Evolutionary conservation across 2,888 invertebrate genomes (phyloP).

Genomic region (Leucophenga montana): DNA sequence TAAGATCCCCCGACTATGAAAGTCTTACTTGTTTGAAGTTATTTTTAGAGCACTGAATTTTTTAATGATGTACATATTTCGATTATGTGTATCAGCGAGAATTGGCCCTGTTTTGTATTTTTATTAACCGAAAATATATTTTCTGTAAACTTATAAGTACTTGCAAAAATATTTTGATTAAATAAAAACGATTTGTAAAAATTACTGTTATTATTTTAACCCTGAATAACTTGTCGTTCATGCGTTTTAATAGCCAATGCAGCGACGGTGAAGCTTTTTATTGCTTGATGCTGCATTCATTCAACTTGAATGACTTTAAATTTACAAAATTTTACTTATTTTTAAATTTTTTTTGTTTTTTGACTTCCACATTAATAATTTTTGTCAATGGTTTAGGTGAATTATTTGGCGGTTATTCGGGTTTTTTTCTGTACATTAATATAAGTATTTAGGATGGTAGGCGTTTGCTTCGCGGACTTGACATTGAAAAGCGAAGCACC

Average conservation of each 20-base stretch:
- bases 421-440: background rate
- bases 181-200: background rate
- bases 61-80: no score
- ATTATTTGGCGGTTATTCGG: background rate
- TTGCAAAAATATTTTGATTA: background rate
- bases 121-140: background rate
- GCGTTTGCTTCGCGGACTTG: slow-evolving; percentile 23
- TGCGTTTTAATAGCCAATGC: background rate
- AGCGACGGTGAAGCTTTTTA: background rate
- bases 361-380: background rate
- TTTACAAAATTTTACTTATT: slow-evolving; percentile 8
- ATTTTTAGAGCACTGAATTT: no score
- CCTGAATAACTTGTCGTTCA: slow-evolving; percentile 17
- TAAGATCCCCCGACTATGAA: no score
- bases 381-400: slow-evolving; percentile 9
- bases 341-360: slow-evolving; percentile 6
- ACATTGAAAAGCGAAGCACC: slow-evolving; percentile 12
- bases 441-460: slow-evolving; percentile 16
- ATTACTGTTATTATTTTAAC: slow-evolving; percentile 16
- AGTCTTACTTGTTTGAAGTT: no score
- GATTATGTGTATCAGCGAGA: no score
- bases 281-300: background rate
- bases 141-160: background rate
- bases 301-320: background rate
- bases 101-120: no score